Percentiles rank a stretch among this genome's conserved stretches.
Conservation (phyloP, 1,140 invertebrate genomes). For the Neocloeon triangulifer region DNA sequence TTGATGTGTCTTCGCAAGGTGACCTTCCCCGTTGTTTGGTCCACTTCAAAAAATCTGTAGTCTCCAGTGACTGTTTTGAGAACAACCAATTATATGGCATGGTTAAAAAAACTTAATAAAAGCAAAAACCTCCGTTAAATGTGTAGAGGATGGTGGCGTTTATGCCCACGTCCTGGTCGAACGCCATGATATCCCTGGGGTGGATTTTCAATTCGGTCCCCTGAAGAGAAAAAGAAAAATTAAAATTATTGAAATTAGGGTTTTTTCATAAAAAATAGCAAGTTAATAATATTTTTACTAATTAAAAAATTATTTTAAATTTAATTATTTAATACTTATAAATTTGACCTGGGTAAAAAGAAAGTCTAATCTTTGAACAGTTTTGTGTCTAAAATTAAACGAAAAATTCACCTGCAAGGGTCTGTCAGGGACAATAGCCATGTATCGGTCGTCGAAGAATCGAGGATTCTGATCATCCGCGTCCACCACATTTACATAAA, state of each 20-base stretch:
- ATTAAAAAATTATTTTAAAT: no score
- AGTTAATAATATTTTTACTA: no score
- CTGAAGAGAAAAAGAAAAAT: constrained; percentile 19
- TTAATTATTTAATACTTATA: no score
- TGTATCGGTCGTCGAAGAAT: constrained; percentile 56
- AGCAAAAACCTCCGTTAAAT: constrained; percentile 21
- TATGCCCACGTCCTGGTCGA: constrained; percentile 63
- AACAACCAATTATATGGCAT: not conserved
- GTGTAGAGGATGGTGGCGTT: constrained; percentile 49
- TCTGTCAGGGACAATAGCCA: constrained; percentile 36
- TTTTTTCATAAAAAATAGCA: no score
- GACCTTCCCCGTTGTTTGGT: constrained; percentile 35
- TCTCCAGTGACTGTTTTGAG: constrained; percentile 17
- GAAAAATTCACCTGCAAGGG: constrained; percentile 24
- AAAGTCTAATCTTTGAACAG: not conserved
- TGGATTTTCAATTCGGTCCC: constrained; percentile 30
- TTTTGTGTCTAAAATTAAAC: not conserved
- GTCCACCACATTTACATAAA: constrained; percentile 62
- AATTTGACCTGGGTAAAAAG: not conserved
- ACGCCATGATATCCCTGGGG: constrained; percentile 37
- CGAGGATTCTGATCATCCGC: constrained; percentile 80
- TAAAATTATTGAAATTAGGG: not conserved
- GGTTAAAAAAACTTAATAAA: not conserved
- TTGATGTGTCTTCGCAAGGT: constrained; percentile 30
- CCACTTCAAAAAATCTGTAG: constrained; percentile 24